Evolutionary conservation across 2,113 vertebrate species (phyloP), one percentile per base, ranked within the genome.

Genomic region (Indri indri): DNA sequence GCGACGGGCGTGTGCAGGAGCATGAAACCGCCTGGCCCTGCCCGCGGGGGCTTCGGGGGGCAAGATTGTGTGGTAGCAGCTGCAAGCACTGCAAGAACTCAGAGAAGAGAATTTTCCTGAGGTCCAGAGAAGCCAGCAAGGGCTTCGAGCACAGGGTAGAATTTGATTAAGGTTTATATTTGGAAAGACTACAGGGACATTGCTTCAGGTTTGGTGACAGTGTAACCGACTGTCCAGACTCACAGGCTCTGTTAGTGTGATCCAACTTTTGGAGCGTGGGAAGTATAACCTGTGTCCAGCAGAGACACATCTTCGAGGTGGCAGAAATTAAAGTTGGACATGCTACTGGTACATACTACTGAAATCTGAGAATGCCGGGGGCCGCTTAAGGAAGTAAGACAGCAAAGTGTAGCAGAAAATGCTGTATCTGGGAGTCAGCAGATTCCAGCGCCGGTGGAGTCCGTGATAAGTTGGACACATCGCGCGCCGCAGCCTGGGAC

Each of bases 251-350:
- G 1, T 16, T 17, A 6, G 14, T 22, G 34, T 6, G 8, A 0
- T 7, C 18, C 18, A 18, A 0, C 4, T 40, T 1, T 14, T 8
- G 47, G 4, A 42, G 37, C 65, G 50, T 0, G 1, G 8, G 34
- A 14, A 17, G 16, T 13, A 8, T 25, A 52, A 32, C 27, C 32
- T 52, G 13, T 20, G 23, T 40, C 77, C 11, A 37, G 63, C 45
- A 54, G 45, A 79, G 18, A 4, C 32, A 4, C 23, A 12, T 45
- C 57, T 77, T 20, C 32, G 34, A 84, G 59, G 34, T 4, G 27
- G 16, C 27, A 37, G 50, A 42, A 87, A 42, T 40, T 27, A 47
- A 68, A 50, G 9, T 6, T 65, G 61, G 22, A 0, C 22, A 27
- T 42, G 42, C 27, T 20, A 63, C 45, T 79, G 9, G 8, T 1